Base-by-base conservation (phyloP, 2,797 vertebrate genomes). In the Aphelocoma californica region DNA sequence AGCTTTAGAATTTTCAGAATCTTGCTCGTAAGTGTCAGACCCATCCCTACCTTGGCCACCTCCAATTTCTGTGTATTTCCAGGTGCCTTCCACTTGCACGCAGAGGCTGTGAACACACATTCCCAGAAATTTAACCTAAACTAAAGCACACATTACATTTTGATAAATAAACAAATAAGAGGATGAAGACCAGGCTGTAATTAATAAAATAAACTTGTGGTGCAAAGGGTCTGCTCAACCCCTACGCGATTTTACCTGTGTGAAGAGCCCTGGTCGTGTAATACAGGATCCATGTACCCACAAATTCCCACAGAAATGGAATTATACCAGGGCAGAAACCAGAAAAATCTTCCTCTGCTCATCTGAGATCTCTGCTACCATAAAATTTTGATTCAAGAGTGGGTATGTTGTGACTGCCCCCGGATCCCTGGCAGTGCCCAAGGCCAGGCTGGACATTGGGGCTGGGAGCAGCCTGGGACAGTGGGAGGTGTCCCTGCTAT, bases 161-260 rank as follows among this genome's bases (percentile, higher is more conserved):
- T 32, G 51, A 53, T 8, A 74, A 73, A 62, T 8, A 48, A 66
- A 64, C 31, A 50, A 36, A 20, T 2, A 18, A 36, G 31, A 60
- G 16, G 36, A 28, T 8, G 16, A 51, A 58, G 51, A n/a, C 1
- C 17, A 38, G n/a, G 20, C 5, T 58, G 40, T 31, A 67, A 26
- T 7, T 19, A 56, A 34, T 24, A 26, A 72, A 80, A 62, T 21
- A 28, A 82, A 31, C 19, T 1, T 26, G 24, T 18, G 61, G 21
- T 60, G 24, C 51, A 19, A 7, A 56, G 44, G 1, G 1, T 8
- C 7, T 79, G 45, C n/a, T 62, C 4, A 6, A 54, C 10, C 31
- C 12, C 19, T 7, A 2, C 47, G 40, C 15, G 6, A 9, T 26
- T 45, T 24, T 5, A 32, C 34, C 16, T 0, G 1, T 0, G 2